Evolutionary conservation across 2,888 invertebrate species (phyloP).

Genomic region (Cylindroiulus punctatus): DNA sequence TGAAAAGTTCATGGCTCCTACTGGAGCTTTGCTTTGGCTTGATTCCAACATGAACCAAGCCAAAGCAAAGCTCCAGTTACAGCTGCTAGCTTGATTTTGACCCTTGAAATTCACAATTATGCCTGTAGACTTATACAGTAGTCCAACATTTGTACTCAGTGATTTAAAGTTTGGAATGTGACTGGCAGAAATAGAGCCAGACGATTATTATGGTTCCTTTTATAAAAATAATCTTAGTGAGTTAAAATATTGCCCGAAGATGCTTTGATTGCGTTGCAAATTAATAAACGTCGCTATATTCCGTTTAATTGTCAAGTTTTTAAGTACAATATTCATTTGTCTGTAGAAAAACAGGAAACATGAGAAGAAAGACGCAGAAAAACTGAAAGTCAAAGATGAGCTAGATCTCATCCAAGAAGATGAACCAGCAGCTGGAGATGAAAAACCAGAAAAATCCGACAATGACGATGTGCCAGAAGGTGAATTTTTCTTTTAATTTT

Average conservation of each 20-base stretch:
- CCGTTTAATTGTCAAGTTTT: not conserved
- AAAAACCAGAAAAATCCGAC: conserved; percentile 23
- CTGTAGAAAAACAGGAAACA: conserved; percentile 53
- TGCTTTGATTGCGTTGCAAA: too few relatives aligned
- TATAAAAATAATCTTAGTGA: too few relatives aligned
- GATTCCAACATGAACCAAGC: too few relatives aligned
- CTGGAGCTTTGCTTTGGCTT: too few relatives aligned
- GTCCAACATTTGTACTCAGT: not conserved
- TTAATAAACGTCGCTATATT: too few relatives aligned
- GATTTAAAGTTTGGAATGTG: not conserved
- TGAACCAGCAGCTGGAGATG: conserved; percentile 54
- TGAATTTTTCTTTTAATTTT: not conserved
- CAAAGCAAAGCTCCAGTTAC: not conserved
- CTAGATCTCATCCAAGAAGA: conserved; percentile 57
- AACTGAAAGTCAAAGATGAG: conserved; percentile 54
- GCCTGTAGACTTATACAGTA: too few relatives aligned
- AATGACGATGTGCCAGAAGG: conserved; percentile 51
- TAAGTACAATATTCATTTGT: not conserved
- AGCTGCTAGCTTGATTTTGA: not conserved
- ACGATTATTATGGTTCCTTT: too few relatives aligned
- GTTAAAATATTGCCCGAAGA: too few relatives aligned
- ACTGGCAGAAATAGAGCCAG: not conserved
- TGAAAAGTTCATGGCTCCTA: not conserved
- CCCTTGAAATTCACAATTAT: not conserved
- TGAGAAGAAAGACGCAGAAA: conserved; percentile 48